A percentile compares a stretch with the other conserved stretches of the same genome.
phyloP scores from a whole-genome alignment of 2,797 vertebrate genomes.

The Odontamblyopus rebecca region DNA sequence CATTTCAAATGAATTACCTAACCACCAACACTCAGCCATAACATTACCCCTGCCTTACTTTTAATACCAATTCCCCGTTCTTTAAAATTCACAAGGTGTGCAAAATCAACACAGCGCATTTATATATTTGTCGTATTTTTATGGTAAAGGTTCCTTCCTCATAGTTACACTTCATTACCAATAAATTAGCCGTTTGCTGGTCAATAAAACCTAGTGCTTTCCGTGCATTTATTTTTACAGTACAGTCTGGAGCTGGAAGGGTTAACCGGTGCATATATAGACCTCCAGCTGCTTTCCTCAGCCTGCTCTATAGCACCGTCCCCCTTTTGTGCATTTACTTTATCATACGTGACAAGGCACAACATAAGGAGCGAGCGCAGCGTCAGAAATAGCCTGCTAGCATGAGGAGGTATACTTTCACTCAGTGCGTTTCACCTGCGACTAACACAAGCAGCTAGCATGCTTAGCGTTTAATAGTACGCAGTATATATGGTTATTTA shows the following conservation, averaged over 20 bases:
- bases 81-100: conserved; percentile 4
- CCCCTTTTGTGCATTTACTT: conserved; percentile 35
- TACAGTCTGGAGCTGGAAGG: conserved; percentile 43
- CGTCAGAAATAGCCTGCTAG: conserved; percentile 36
- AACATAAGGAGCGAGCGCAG: conserved; percentile 12
- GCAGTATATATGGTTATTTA: not conserved
- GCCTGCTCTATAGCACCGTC: conserved; percentile 51
- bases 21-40: not conserved
- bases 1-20: not conserved
- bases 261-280: conserved; percentile 58
- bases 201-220: not conserved
- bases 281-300: conserved; percentile 61
- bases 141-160: not conserved
- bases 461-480: not conserved
- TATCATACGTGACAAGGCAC: conserved; percentile 14
- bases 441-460: not conserved
- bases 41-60: not conserved
- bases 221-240: not conserved
- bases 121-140: not conserved
- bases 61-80: not conserved
- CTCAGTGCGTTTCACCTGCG: conserved; percentile 7
- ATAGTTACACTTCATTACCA: not conserved
- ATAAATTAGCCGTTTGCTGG: not conserved
- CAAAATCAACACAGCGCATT: conserved; percentile 3
- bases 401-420: conserved; percentile 23